A percentile compares a stretch with the other conserved stretches of the same genome.
Evolutionary conservation across 2,888 invertebrate species (phyloP).

Genomic region (Patella caerulea): DNA sequence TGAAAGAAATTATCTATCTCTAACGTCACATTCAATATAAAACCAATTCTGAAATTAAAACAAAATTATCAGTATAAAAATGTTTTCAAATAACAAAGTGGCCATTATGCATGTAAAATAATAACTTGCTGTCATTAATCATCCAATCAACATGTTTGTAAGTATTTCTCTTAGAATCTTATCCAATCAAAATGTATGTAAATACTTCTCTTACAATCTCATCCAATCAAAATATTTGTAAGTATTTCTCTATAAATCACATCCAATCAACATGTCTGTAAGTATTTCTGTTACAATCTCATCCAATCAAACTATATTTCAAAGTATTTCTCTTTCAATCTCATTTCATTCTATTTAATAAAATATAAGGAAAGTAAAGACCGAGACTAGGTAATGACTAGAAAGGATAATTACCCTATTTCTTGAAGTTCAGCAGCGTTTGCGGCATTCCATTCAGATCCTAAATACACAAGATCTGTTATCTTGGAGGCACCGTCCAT

Average conservation of each 20-base stretch:
- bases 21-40: conserved; percentile 96
- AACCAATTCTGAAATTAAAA: conserved; percentile 81
- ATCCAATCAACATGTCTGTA: too few relatives aligned
- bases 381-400: neutral
- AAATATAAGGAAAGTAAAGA: neutral
- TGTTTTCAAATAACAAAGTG: too few relatives aligned
- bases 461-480: conserved; percentile 96
- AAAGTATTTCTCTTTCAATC: neutral
- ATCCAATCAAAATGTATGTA: too few relatives aligned
- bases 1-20: conserved; percentile 99
- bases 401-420: conserved; percentile 82
- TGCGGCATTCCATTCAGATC: conserved; percentile 99
- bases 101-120: too few relatives aligned
- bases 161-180: too few relatives aligned
- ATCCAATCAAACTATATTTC: neutral
- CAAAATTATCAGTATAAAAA: neutral
- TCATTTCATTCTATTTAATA: neutral
- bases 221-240: too few relatives aligned
- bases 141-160: too few relatives aligned
- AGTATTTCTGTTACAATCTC: too few relatives aligned
- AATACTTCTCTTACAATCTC: too few relatives aligned
- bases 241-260: too few relatives aligned
- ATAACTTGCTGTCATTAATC: too few relatives aligned
- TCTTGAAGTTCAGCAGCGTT: conserved; percentile 96
- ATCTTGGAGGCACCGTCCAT: conserved; percentile 98